phyloP scores from a whole-genome alignment of 2,113 vertebrate species.

The Ramphastos sulfuratus region DNA sequence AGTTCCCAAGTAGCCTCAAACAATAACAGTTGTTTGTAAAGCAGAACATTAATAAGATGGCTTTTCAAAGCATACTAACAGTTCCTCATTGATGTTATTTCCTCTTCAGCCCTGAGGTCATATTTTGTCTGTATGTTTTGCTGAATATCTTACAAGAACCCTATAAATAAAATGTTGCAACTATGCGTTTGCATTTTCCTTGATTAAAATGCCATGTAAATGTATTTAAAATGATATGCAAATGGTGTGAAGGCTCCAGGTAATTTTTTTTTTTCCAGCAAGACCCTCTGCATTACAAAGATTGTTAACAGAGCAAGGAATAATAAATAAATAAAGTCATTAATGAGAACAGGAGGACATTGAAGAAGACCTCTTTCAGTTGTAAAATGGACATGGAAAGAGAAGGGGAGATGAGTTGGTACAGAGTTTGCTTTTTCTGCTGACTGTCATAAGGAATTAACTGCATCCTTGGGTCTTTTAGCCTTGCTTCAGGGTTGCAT shows the following conservation, averaged over 20 bases:
- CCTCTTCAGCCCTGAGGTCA: not conserved
- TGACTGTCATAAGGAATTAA: not conserved
- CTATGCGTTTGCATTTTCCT: constrained; percentile 39
- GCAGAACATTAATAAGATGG: not conserved
- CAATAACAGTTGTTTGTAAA: not conserved
- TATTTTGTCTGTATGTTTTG: constrained; percentile 51
- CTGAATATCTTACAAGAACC: constrained; percentile 17
- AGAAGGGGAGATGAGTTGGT: not conserved
- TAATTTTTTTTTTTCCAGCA: constrained; percentile 11
- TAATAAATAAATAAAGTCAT: not conserved
- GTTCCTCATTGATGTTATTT: not conserved
- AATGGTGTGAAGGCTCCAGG: constrained; percentile 43
- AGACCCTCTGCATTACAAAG: constrained; percentile 39
- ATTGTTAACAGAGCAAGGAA: constrained; percentile 25
- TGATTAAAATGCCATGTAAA: constrained; percentile 64
- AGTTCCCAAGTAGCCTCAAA: not conserved
- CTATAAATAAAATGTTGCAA: constrained; percentile 57
- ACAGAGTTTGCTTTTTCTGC: not conserved
- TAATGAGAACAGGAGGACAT: not conserved
- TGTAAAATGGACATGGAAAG: not conserved
- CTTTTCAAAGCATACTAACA: constrained; percentile 11
- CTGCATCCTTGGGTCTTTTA: not conserved
- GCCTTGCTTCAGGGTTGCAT: not conserved
- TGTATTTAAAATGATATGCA: constrained; percentile 63
- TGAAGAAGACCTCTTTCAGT: not conserved